Conservation (phyloP, 2,113 vertebrate genomes). For the Hipposideros armiger region DNA sequence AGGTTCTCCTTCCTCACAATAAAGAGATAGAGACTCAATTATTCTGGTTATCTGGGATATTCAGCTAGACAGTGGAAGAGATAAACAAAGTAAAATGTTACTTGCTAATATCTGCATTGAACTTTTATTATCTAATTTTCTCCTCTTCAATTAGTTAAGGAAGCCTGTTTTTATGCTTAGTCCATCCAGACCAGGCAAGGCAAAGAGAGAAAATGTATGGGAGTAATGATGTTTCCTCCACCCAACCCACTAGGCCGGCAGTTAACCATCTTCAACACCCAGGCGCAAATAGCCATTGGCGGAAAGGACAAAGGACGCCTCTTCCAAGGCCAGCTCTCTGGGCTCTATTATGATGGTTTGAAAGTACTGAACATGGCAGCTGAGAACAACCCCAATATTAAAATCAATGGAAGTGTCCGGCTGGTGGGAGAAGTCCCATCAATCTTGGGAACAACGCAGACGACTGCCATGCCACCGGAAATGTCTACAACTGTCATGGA, state of each 20-base stretch:
- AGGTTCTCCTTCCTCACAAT: slow-evolving; percentile 49
- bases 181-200: slow-evolving; percentile 71
- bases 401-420: slow-evolving; percentile 97
- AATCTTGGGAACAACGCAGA: slow-evolving; percentile 93
- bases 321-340: slow-evolving; percentile 99
- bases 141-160: slow-evolving; percentile 72
- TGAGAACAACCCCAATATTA: slow-evolving; percentile 96
- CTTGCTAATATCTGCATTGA: slow-evolving; percentile 66
- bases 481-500: slow-evolving; percentile 99
- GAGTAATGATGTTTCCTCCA: slow-evolving; percentile 89
- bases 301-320: slow-evolving; percentile 96
- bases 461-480: slow-evolving; percentile 95
- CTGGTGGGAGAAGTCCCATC: slow-evolving; percentile 96
- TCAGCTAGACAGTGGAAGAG: slow-evolving; percentile 75
- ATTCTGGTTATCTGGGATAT: neutral
- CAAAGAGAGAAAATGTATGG: slow-evolving; percentile 77
- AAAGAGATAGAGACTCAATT: slow-evolving; percentile 38
- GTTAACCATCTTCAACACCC: slow-evolving; percentile 99
- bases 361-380: slow-evolving; percentile 99
- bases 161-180: slow-evolving; percentile 76
- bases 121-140: slow-evolving; percentile 63
- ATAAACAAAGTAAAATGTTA: slow-evolving; percentile 54
- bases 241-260: slow-evolving; percentile 93
- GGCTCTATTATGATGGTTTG: slow-evolving; percentile 98
- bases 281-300: slow-evolving; percentile 98